Percentiles rank a stretch among this genome's conserved stretches.
These are phyloP conservation scores for Drosophila orosa DNA, from an alignment of 1,140 invertebrate species.

Conservation along the genomic window DNA sequence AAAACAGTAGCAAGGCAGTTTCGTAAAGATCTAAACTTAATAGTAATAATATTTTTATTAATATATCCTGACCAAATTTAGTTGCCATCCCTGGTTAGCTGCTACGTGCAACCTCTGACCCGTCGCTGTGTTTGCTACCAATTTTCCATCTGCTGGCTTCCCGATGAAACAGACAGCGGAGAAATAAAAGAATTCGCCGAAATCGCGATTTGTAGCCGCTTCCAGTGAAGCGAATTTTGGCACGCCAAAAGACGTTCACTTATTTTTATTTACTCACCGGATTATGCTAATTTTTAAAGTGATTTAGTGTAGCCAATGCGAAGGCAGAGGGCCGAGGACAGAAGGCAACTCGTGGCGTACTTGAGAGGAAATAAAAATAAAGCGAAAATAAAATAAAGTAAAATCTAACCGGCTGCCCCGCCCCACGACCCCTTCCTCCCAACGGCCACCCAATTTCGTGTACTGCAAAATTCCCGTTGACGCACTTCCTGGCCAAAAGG, in stretches of 20 bases:
- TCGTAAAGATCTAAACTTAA: neutral
- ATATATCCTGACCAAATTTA: neutral
- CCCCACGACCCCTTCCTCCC: slow-evolving; percentile 2
- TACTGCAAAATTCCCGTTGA: slow-evolving; percentile 72
- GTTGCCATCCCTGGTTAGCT: slow-evolving; percentile 25
- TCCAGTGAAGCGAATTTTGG: slow-evolving; percentile 45
- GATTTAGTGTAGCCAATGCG: slow-evolving; percentile 77
- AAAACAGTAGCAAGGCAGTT: too few species aligned
- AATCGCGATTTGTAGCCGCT: slow-evolving; percentile 46
- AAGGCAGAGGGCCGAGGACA: slow-evolving; percentile 24
- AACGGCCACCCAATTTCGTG: slow-evolving; percentile 66
- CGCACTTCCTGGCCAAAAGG: slow-evolving; percentile 57
- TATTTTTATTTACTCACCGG: slow-evolving; percentile 82
- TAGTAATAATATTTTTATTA: neutral
- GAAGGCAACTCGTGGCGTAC: slow-evolving; percentile 17
- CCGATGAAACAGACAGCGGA: slow-evolving; percentile 9
- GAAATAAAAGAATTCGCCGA: slow-evolving; percentile 39
- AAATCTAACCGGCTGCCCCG: slow-evolving; percentile 66
- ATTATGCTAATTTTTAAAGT: slow-evolving; percentile 83
- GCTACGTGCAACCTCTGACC: slow-evolving; percentile 11
- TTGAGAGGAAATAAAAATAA: slow-evolving; percentile 66
- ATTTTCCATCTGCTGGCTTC: slow-evolving; percentile 39
- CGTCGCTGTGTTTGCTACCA: slow-evolving; percentile 27
- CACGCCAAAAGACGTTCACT: slow-evolving; percentile 66
- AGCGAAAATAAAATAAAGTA: slow-evolving; percentile 69